Base-by-base conservation (phyloP, 2,888 invertebrate species). In the Sinohyriopsis cumingii region DNA sequence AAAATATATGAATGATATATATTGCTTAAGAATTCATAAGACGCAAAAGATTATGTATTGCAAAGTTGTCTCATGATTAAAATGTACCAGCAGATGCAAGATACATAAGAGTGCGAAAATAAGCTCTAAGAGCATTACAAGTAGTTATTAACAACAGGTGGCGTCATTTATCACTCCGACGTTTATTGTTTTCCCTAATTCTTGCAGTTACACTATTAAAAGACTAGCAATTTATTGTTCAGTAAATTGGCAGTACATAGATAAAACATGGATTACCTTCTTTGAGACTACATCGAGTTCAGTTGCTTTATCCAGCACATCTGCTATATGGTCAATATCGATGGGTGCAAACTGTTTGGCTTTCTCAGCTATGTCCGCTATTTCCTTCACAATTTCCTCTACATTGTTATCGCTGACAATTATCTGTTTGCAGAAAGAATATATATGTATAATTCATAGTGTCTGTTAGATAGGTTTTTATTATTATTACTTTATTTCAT, bases 261-360 rank as follows among this genome's bases (percentile, higher is more conserved):
- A 28, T 28, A 64, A 64, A 60, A 54, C 56, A n/a, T 66, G 57
- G 55, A 68, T 63, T 70, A 82, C 82, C 71, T 74, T 71, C 67
- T 68, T 54, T 15, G 77, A 61, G n/a, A 79, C 71, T 15, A 76
- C 71, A 0, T 72, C 54, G 12, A 83, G 77, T 12, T 80, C 68
- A 5, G 81, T 77, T 3, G 84, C 79, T 33, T 79, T 77, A 20
- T 82, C 81, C 4, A 84, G 77, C 57, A 84, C 80, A 20, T 84
- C 81, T 20, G 81, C 84, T 19, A 82, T 79, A 33, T 80, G 80
- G 59, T 82, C 80, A n/a, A 84, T 76, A 71, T 84, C 85, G 5
- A 75, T 71, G 25, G 82, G 82, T 1, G 81, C 80, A 6, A 86
- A 76, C 24, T 80, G 77, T 3, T 69, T 76, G 5, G 79, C 75